Base-by-base conservation (phyloP, 2,797 vertebrate species). In the Ambastaia sidthimunki region DNA sequence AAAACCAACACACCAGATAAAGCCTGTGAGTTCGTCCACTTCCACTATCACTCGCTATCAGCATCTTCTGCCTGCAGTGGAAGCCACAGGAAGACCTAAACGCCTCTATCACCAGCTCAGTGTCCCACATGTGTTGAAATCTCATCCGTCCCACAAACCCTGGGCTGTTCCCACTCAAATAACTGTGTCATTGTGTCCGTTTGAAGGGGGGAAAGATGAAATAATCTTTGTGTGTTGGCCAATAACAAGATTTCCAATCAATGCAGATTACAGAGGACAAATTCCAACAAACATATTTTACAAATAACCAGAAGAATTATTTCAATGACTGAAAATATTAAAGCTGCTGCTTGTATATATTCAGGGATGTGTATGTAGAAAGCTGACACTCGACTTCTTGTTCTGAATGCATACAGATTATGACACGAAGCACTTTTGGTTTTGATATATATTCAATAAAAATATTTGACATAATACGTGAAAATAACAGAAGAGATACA, bases 31-130 rank as follows among this genome's bases (percentile, higher is more conserved):
- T 21, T 28, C 82, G 70, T 81, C 75, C 71, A 73, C 80, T 81
- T 82, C 80, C 71, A 60, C 57, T 60, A 28, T 60, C 77, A 52
- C 52, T 67, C 28, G 19, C 82, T 86, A 86, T 82, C 82, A 83
- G 75, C 57, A 44, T 79, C 69, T 44, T 73, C 47, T 63, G 87
- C 54, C 82, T 89, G 75, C 89, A 90, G 90, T 91, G 88, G 86
- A 88, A 89, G 91, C 92, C 92, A 94, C 94, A 94, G 94, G 93
- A 94, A 94, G 91, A 83, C 91, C 85, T 85, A 89, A 90, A 86
- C 91, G 91, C 87, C 89, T 87, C 85, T 87, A 94, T 94, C 93
- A 91, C 83, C 88, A 77, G 7, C 89, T 90, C 89, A 90, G 86
- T 67, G 83, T 92, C 91, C 90, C 90, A 89, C 80, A 37, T 85